Conservation (phyloP, 2,113 vertebrate species). For the Archocentrus centrarchus region DNA sequence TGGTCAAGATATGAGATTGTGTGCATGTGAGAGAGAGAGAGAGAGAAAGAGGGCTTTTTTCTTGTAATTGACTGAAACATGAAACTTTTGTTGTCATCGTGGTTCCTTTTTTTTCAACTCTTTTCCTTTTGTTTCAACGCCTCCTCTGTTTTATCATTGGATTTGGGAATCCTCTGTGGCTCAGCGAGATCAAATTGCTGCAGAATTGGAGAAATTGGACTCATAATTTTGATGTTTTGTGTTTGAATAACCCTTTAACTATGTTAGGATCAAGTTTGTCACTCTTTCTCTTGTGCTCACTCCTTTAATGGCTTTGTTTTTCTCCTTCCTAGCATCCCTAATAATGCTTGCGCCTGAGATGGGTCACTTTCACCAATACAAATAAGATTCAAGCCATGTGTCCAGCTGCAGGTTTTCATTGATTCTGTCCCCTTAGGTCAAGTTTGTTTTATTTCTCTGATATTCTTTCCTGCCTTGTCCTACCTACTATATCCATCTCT, state of each 20-base stretch:
- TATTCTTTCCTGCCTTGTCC: slow-evolving; percentile 74
- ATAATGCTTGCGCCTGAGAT: slow-evolving; percentile 83
- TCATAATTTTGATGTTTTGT: slow-evolving; percentile 77
- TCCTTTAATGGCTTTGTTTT: slow-evolving; percentile 79
- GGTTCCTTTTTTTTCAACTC: slow-evolving; percentile 38
- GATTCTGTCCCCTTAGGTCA: slow-evolving; percentile 89
- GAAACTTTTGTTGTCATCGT: slow-evolving; percentile 53
- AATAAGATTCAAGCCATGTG: slow-evolving; percentile 96
- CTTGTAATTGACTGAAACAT: slow-evolving; percentile 60
- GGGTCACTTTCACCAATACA: slow-evolving; percentile 95
- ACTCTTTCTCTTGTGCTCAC: slow-evolving; percentile 53
- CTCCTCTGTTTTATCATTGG: slow-evolving; percentile 62
- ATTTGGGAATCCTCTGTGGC: slow-evolving; percentile 64
- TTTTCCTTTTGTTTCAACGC: slow-evolving; percentile 44
- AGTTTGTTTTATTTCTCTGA: slow-evolving; percentile 88
- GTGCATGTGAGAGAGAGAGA: background rate
- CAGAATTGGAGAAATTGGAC: slow-evolving; percentile 81
- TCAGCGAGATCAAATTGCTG: slow-evolving; percentile 71
- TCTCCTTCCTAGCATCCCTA: slow-evolving; percentile 70
- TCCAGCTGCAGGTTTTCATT: slow-evolving; percentile 89
- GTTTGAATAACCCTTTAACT: slow-evolving; percentile 75
- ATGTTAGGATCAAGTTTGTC: slow-evolving; percentile 79
- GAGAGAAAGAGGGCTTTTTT: background rate
- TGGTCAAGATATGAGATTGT: background rate
- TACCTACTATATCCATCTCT: slow-evolving; percentile 66